Evolutionary conservation across 2,797 vertebrate species (phyloP), one percentile per base, ranked within the genome.

Genomic region (Acipenser ruthenus): DNA sequence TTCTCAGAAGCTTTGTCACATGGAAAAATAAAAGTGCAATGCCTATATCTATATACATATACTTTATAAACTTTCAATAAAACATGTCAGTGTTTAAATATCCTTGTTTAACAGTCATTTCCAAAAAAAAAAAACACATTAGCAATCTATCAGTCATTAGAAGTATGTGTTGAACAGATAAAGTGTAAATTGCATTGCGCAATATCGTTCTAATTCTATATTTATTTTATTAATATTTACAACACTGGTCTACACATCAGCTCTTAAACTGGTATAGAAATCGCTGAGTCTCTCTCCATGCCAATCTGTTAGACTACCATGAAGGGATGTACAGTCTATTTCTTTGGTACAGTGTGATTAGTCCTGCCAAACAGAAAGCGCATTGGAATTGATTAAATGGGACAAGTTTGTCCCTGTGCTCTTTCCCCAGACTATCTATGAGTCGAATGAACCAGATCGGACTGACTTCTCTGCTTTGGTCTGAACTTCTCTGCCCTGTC

Each of bases 381-480:
- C 73, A 75, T 77, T 18, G 73, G 77, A 70, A 66, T 70, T 87
- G 82, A 87, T 85, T 78, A 67, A 74, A 78, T 80, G 66, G 80
- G 83, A 86, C 84, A 81, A 78, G 75, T 70, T 75, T 78, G 69
- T 62, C 60, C 10, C 37, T 12, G n/a, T 62, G 60, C 15, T 5
- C 60, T 62, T 23, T 62, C 13, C 37, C 6, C 18, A 23, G 60
- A 62, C 60, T 62, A 10, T 55, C 37, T 47, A 6, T 62, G 60
- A 62, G 84, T 79, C 13, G 71, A 73, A 75, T 87, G 83, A 74
- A 86, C 82, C 85, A 87, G 85, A 89, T 88, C 83, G 78, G 80
- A 86, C 73, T 86, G 88, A 89, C 87, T 84, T 71, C 66, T 63
- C 68, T 74, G 73, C 63, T 71, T 76, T 6, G 62, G 56, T 50